Evolutionary conservation across 2,113 vertebrate species (phyloP).

Genomic region (Chrysochloris asiatica): DNA sequence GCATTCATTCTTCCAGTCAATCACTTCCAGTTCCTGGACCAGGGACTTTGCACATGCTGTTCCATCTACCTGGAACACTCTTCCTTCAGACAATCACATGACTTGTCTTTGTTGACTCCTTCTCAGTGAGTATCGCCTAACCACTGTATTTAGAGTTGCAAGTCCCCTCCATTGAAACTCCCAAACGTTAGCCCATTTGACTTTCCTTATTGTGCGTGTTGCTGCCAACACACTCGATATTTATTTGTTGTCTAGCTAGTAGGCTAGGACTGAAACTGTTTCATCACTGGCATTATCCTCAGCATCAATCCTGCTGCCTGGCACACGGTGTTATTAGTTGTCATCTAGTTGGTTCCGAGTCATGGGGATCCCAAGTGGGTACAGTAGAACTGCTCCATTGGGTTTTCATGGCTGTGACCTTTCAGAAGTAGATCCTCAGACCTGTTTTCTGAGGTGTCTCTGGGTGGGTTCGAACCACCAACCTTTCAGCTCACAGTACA

Average conservation of each 20-base stretch:
- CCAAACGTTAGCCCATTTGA: fast-evolving
- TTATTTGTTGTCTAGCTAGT: background rate
- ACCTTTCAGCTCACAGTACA: background rate
- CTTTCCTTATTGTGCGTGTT: background rate
- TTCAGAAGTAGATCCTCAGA: background rate
- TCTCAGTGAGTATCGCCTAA: background rate
- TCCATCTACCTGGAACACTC: background rate
- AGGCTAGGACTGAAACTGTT: fast-evolving
- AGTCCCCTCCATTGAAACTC: background rate
- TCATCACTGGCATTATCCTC: background rate
- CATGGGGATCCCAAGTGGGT: background rate
- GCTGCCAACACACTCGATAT: fast-evolving
- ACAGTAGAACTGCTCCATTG: background rate
- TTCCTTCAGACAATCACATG: background rate
- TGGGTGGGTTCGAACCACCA: background rate
- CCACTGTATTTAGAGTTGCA: background rate
- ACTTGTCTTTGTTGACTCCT: background rate
- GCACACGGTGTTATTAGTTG: background rate
- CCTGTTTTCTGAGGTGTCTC: background rate
- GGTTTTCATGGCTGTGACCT: background rate
- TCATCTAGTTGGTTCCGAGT: background rate
- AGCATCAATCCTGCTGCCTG: background rate
- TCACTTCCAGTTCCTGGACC: background rate
- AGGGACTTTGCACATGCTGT: background rate
- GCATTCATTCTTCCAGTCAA: background rate